Evolutionary conservation across 2,113 vertebrate genomes (phyloP).

Genomic region (Myrmophylax atrothorax): DNA sequence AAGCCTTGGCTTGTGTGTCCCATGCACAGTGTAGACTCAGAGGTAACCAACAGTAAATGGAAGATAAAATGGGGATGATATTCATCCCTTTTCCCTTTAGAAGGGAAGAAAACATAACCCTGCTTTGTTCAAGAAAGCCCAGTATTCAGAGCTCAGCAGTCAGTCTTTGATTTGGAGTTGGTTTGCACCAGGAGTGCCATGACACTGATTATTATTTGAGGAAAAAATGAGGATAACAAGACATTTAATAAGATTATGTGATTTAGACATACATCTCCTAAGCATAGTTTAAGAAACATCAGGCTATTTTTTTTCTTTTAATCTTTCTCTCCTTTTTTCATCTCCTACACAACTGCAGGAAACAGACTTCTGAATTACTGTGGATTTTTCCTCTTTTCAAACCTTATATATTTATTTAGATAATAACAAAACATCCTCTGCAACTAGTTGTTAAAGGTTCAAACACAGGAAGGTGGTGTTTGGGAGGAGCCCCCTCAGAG

Average conservation of each 20-base stretch:
- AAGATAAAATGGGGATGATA: neutral
- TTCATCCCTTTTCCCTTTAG: neutral
- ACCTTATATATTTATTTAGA: neutral
- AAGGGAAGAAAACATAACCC: neutral
- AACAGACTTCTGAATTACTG: neutral
- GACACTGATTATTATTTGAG: neutral
- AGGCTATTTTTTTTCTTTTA: neutral
- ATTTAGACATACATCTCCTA: conserved; percentile 42
- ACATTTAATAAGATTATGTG: conserved; percentile 45
- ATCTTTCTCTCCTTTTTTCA: neutral
- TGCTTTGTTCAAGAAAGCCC: conserved; percentile 26
- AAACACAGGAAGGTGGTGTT: too few relatives aligned
- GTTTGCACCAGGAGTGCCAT: neutral
- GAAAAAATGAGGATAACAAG: conserved; percentile 30
- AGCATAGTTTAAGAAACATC: neutral
- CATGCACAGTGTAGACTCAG: neutral
- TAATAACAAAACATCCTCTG: neutral
- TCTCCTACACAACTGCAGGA: neutral
- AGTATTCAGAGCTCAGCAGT: conserved; percentile 18
- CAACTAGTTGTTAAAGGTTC: neutral
- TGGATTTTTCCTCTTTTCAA: neutral
- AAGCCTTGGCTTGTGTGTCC: neutral
- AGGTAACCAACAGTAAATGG: neutral
- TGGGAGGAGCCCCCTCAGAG: too few relatives aligned
- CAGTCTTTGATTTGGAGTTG: conserved; percentile 42